Evolutionary conservation across 2,888 invertebrate species (phyloP), one percentile per base, ranked within the genome.

Genomic region (Campoplex capitator): DNA sequence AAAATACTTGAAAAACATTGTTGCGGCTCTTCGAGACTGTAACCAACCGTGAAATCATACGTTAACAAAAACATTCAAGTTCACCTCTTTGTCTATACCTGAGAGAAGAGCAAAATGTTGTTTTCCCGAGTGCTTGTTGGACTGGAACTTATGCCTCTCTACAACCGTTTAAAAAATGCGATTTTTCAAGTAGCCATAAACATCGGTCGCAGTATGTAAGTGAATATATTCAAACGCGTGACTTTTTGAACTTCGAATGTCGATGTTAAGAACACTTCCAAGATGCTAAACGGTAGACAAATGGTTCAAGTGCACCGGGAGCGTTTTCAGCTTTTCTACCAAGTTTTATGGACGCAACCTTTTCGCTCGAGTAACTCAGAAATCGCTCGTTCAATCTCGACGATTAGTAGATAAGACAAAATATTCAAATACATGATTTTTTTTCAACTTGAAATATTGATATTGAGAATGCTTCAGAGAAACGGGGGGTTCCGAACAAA

Each of bases 21-120:
- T 1, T 35, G 75, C 70, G 67, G 54, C 23, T 76, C 76, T 80
- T 76, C 35, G n/a, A 67, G 54, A 28, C 75, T 3, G 75, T 75
- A 84, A 84, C 58, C 70, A 80, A 75, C 84, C 75, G 73, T 75
- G 79, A 80, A 84, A 84, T 79, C 51, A 74, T 58, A 65, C 67
- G 48, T 67, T 74, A n/a, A 45, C 23, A 62, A 82, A 74, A 74
- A 79, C 56, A 65, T 23, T 54, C 58, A 42, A 42, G 65, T 54
- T 56, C n/a, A 65, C 16, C 18, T 58, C 45, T 48, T 32, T 45
- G 51, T 58, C 38, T 38, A 6, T 38, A 13, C 11, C 38, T 4
- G 51, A 38, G 67, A 77, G 38, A 67, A 77, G 77, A 67, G 51
- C 51, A 58, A 42, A 70, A 71, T 45, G 45, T 56, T 76, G 62